Evolutionary conservation across 2,113 vertebrate species (phyloP), one percentile per base, ranked within the genome.

Genomic region (Pteropus alecto): DNA sequence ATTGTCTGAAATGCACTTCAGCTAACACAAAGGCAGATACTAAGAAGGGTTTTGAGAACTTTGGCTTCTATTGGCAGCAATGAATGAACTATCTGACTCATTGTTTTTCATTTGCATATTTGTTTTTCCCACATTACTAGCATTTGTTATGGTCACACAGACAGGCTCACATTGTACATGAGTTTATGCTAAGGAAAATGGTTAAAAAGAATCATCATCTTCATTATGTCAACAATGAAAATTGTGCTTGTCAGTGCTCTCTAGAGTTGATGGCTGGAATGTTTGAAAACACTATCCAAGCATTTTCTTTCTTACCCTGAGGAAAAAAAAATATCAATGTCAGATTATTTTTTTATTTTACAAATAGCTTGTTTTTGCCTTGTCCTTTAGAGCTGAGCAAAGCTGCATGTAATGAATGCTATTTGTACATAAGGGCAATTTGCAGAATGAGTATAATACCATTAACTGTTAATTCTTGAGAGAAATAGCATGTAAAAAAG

Each of bases 371-470:
- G 33, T 90, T 95, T 83, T 74, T 41, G 26, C 43, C 14, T 94
- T 96, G 70, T 33, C 89, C 54, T 95, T 93, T 93, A 82, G 58
- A 76, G 61, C 70, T 86, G 58, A 94, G 88, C 61, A 91, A 94
- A 92, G 26, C 83, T 95, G 46, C 18, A 28, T 90, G 33, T 85
- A 94, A 97, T 93, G 63, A 93, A 93, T 95, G 56, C n/a, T 90
- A 63, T 96, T 97, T 96, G 89, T 84, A 92, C 81, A 85, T 85
- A 87, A 84, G 95, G 87, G 33, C 89, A 96, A 60, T 97, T 94
- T 98, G 35, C 70, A 94, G 86, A 92, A 77, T 65, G 61, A 94
- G 41, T 71, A 38, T 67, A 90, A 28, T 1, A 46, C 30, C n/a
- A 70, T 30, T 93, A 65, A 10, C 63, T 93, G 38, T 21, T 22